Conservation (phyloP, 2,113 vertebrate species). For the Pelobates fuscus region DNA sequence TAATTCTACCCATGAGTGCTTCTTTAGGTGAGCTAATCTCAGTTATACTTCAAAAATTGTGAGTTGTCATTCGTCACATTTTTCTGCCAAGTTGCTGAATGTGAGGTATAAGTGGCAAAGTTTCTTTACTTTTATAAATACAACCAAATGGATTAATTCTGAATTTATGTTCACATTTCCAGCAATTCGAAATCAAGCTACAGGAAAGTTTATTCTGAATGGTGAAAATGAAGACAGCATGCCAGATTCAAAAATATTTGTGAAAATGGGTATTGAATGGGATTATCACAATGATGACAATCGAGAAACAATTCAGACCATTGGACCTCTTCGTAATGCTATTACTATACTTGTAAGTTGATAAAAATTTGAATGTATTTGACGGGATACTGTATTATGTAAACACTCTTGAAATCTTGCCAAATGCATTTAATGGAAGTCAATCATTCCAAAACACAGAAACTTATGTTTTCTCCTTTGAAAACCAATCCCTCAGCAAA, state of each 20-base stretch:
- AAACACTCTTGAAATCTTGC: too few relatives aligned
- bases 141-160: too few relatives aligned
- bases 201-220: constrained; percentile 86
- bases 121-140: neutral
- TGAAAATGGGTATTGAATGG: constrained; percentile 94
- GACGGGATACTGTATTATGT: neutral
- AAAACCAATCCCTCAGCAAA: too few relatives aligned
- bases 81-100: too few relatives aligned
- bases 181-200: constrained; percentile 92
- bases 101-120: too few relatives aligned
- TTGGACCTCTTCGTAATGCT: constrained; percentile 82
- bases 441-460: too few relatives aligned
- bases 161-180: constrained; percentile 47
- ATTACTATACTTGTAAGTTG: constrained; percentile 86
- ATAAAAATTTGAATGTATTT: neutral
- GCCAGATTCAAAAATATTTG: constrained; percentile 80
- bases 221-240: constrained; percentile 79
- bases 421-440: too few relatives aligned
- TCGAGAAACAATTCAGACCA: constrained; percentile 89
- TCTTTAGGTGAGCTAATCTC: too few relatives aligned
- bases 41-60: too few relatives aligned
- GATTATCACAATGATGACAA: constrained; percentile 88
- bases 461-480: too few relatives aligned
- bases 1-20: too few relatives aligned
- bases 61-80: too few relatives aligned